Percentiles rank a stretch among this genome's conserved stretches.
phyloP scores from a whole-genome alignment of 1,140 invertebrate species.

The Pseudomyrmex dendroicus region DNA sequence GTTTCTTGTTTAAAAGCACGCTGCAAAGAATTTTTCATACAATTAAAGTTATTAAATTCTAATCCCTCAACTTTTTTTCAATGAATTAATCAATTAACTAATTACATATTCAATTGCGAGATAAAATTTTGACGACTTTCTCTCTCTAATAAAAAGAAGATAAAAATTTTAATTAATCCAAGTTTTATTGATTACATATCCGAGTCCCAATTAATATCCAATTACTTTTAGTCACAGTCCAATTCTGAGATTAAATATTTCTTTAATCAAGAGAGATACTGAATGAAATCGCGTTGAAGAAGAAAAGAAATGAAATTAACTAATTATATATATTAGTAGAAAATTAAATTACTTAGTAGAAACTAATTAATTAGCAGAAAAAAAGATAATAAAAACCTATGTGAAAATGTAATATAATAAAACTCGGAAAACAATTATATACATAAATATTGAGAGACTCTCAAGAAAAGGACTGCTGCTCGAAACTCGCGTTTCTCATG shows the following conservation, averaged over 20 bases:
- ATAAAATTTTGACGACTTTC: no score
- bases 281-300: neutral
- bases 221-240: no score
- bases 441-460: no score
- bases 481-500: slow-evolving; percentile 29
- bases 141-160: neutral
- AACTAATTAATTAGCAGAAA: no score
- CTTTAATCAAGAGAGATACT: neutral
- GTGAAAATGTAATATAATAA: no score
- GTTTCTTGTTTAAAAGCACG: neutral
- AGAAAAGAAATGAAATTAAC: neutral
- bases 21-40: neutral
- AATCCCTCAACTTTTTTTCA: no score
- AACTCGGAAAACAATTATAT: no score
- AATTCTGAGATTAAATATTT: slow-evolving; percentile 30
- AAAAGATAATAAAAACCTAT: no score
- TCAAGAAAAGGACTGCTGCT: slow-evolving; percentile 58
- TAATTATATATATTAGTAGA: neutral
- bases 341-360: no score
- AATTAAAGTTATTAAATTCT: neutral
- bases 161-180: slow-evolving; percentile 13
- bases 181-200: neutral
- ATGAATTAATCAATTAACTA: neutral
- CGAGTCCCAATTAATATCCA: slow-evolving; percentile 23
- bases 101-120: no score